A percentile compares a stretch with the other conserved stretches of the same genome.
Evolutionary conservation across 2,113 vertebrate species (phyloP).

Genomic region (Epinephelus fuscoguttatus): DNA sequence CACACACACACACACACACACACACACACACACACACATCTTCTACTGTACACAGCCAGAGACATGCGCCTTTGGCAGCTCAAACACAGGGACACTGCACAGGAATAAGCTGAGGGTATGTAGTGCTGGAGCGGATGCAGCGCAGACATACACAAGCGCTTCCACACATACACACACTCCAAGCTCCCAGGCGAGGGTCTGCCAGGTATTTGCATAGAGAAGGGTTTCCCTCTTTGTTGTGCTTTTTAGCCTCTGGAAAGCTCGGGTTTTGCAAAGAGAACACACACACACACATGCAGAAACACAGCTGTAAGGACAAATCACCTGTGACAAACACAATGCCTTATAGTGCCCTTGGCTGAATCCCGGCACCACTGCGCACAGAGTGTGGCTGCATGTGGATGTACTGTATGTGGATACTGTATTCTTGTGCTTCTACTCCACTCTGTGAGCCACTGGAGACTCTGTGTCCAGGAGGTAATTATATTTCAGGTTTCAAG

Average conservation of each 20-base stretch:
- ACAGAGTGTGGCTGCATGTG: background rate
- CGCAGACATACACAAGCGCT: constrained; percentile 16
- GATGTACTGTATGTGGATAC: constrained; percentile 1
- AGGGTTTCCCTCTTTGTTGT: constrained; percentile 71
- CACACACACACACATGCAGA: constrained; percentile 16
- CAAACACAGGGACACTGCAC: constrained; percentile 50
- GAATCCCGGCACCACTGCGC: constrained; percentile 10
- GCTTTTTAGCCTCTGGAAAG: constrained; percentile 66
- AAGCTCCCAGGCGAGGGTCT: constrained; percentile 54
- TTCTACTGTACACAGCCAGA: constrained; percentile 33
- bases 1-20: background rate
- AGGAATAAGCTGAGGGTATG: constrained; percentile 67
- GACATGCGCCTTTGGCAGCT: constrained; percentile 59
- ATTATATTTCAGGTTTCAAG: background rate
- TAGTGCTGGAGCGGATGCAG: constrained; percentile 57
- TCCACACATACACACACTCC: constrained; percentile 13
- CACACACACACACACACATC: background rate
- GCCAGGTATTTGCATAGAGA: constrained; percentile 77
- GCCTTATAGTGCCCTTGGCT: constrained; percentile 43
- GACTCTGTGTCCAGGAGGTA: constrained; percentile 4
- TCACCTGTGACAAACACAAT: constrained; percentile 65
- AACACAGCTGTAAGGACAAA: constrained; percentile 54
- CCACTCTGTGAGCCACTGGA: constrained; percentile 3
- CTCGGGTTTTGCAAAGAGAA: constrained; percentile 39
- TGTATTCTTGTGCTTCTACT: background rate